Percentiles rank a stretch among this genome's conserved stretches.
Conservation (phyloP, 2,113 vertebrate genomes). For the Scomber colias region DNA sequence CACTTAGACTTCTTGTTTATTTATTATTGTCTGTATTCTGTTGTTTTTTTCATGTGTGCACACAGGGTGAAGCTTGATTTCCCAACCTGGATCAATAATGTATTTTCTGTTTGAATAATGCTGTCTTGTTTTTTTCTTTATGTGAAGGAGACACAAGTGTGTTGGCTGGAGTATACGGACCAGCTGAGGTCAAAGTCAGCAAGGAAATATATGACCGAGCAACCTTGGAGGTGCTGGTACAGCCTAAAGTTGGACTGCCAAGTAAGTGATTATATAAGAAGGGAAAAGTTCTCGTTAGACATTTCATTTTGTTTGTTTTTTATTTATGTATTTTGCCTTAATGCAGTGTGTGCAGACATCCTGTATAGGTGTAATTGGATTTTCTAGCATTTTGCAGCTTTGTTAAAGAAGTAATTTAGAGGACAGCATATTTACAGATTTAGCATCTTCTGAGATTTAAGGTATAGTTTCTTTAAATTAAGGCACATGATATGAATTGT, state of each 20-base stretch:
- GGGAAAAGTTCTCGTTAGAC: not conserved
- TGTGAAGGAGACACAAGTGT: slow-evolving; percentile 91
- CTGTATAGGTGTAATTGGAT: not conserved
- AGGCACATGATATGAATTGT: no score
- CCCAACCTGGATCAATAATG: not conserved
- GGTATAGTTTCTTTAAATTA: no score
- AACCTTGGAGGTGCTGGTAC: slow-evolving; percentile 91
- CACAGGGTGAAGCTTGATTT: not conserved
- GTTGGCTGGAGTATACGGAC: slow-evolving; percentile 91
- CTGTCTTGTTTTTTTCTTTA: slow-evolving; percentile 10
- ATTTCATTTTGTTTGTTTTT: not conserved
- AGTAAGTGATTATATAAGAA: slow-evolving; percentile 74
- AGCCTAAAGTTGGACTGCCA: slow-evolving; percentile 91
- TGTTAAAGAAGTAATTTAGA: not conserved
- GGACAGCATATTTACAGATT: no score
- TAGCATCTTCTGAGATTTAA: no score
- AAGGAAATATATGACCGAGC: slow-evolving; percentile 93
- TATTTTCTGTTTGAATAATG: not conserved
- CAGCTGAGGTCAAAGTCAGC: slow-evolving; percentile 92
- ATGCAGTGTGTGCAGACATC: not conserved
- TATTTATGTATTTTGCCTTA: not conserved
- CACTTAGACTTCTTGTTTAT: not conserved
- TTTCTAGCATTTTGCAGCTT: not conserved
- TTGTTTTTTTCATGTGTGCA: not conserved
- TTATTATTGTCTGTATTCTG: not conserved